Percentiles rank a stretch among this genome's conserved stretches.
These are phyloP conservation scores for Mercenaria mercenaria DNA, from an alignment of 1,140 invertebrate genomes.

Conservation along the genomic window DNA sequence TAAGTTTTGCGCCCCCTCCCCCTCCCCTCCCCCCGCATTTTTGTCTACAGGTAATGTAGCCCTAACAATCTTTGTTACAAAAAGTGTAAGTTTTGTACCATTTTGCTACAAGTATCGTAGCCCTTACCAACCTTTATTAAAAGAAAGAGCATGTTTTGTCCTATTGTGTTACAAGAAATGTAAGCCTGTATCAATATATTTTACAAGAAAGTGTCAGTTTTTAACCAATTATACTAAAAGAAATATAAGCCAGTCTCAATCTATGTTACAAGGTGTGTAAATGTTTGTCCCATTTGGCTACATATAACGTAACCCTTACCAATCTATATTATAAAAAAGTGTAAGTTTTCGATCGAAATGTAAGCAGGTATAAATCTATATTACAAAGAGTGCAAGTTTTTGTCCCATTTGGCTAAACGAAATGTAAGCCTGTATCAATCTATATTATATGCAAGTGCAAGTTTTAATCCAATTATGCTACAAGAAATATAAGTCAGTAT, in stretches of 20 bases:
- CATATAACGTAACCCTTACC: neutral
- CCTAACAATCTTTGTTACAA: neutral
- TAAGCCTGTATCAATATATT: neutral
- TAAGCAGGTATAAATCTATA: neutral
- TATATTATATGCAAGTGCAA: neutral
- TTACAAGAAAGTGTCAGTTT: neutral
- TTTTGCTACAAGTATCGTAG: neutral
- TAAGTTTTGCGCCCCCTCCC: constrained; percentile 18
- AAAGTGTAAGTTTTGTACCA: neutral
- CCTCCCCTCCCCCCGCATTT: no score
- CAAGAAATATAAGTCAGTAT: neutral
- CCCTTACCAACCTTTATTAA: neutral
- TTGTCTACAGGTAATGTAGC: neutral
- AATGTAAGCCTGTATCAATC: neutral
- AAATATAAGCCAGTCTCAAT: neutral
- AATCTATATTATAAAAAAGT: neutral
- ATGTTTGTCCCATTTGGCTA: neutral
- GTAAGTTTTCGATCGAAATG: neutral
- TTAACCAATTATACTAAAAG: neutral
- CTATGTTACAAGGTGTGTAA: neutral
- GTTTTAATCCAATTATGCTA: neutral
- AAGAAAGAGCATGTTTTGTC: neutral
- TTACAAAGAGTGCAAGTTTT: no score
- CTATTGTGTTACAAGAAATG: neutral
- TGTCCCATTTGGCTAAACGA: neutral